Evolutionary conservation across 2,113 vertebrate species (phyloP), one percentile per base, ranked within the genome.

Genomic region (Sylvietta virens): DNA sequence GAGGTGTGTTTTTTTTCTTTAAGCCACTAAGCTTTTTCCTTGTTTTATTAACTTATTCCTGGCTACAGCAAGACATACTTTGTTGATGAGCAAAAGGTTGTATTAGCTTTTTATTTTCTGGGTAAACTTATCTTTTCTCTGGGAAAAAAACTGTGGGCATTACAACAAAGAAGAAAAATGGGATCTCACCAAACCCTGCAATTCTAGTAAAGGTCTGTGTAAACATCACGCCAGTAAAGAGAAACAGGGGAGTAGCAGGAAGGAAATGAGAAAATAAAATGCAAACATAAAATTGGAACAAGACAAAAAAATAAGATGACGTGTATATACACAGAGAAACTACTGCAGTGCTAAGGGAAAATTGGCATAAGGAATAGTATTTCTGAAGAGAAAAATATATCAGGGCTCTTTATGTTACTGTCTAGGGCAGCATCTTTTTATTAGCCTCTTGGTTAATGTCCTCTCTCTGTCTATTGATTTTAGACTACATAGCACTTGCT

Each of bases 41-140:
- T 98, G 98, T 98, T 98, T 98, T 98, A 98, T 98, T 98, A 98
- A 98, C 98, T 98, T 98, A 98, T 98, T 98, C 97, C 97, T 98
- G 94, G 97, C 97, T 98, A 97, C 98, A 98, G 97, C 64, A 98
- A 98, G 98, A 97, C 97, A 97, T 98, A 98, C 97, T 98, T 98
- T 98, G 98, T 98, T 98, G 98, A 98, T 98, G 98, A 98, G 98
- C 97, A 97, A 98, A 98, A 98, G 97, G 98, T 98, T 98, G 97
- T 98, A 97, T 98, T 98, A 97, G 97, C 97, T 98, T 98, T 98
- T 98, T 98, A 98, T 98, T 98, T 98, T 98, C 97, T 97, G 88
- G 96, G 97, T 98, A 98, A 98, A 98, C 98, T 98, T 98, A 97
- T 97, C 97, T 98, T 95, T 98, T 98, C 97, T 96, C 91, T 79